Evolutionary conservation across 2,888 invertebrate species (phyloP).

Genomic region (Hybos culiciformis): DNA sequence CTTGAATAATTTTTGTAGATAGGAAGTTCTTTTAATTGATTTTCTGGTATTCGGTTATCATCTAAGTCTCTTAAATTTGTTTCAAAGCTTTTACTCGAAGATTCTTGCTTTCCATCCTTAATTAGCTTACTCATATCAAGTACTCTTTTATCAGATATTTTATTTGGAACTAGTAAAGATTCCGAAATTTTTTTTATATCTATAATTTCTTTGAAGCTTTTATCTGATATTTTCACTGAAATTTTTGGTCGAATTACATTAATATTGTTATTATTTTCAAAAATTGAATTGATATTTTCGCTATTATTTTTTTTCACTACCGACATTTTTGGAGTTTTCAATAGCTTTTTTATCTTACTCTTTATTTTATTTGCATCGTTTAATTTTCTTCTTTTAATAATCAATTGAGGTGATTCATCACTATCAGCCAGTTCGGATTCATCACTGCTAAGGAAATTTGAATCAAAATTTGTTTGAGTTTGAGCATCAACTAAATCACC

Average conservation of each 20-base stretch:
- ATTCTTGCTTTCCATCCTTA: background rate
- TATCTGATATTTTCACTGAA: background rate
- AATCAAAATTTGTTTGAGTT: constrained; percentile 25
- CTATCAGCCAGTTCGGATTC: constrained; percentile 28
- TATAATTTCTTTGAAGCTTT: too few relatives aligned
- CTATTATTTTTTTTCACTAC: constrained; percentile 22
- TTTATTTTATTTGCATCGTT: constrained; percentile 13
- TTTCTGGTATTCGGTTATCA: constrained; percentile 51
- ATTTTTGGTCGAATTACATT: too few relatives aligned
- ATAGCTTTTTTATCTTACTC: constrained; percentile 10
- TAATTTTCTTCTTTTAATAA: constrained; percentile 9
- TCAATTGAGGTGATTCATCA: constrained; percentile 14
- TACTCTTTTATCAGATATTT: background rate
- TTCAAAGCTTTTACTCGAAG: constrained; percentile 7
- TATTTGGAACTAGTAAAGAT: constrained; percentile 12
- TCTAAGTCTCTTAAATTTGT: constrained; percentile 42
- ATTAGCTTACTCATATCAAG: constrained; percentile 1
- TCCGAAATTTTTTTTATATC: constrained; percentile 20
- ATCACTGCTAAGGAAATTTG: constrained; percentile 14
- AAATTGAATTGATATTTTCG: constrained; percentile 19
- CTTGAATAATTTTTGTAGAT: constrained; percentile 77
- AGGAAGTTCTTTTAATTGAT: constrained; percentile 57
- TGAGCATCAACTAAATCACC: constrained; percentile 12
- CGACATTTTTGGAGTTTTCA: constrained; percentile 10
- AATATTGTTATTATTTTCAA: too few relatives aligned